A percentile compares a stretch with the other conserved stretches of the same genome.
Conservation (phyloP, 2,888 invertebrate genomes). For the Lasioglossum zephyrum region DNA sequence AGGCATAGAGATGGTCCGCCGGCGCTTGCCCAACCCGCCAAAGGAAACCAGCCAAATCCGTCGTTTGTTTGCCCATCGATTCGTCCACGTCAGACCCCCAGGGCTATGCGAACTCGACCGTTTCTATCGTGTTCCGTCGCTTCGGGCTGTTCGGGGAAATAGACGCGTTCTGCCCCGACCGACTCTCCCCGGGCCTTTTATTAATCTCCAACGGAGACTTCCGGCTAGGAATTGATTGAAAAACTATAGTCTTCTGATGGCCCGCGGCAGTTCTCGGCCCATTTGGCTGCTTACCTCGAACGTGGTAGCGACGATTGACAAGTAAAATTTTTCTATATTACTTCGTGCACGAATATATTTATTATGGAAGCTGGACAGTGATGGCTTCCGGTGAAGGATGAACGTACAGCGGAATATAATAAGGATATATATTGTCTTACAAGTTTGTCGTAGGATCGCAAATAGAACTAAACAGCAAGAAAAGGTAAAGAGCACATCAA, state of each 20-base stretch:
- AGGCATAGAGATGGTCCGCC: slow-evolving; percentile 42
- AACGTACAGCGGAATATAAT: too few relatives aligned
- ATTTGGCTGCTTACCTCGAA: not conserved
- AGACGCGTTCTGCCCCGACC: slow-evolving; percentile 22
- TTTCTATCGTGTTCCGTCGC: slow-evolving; percentile 58
- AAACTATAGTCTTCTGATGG: not conserved
- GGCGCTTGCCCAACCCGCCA: slow-evolving; percentile 49
- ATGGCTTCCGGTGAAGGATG: too few relatives aligned
- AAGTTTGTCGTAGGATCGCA: slow-evolving; percentile 1
- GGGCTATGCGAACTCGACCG: slow-evolving; percentile 54
- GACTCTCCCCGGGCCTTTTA: slow-evolving; percentile 29
- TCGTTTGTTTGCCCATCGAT: slow-evolving; percentile 74
- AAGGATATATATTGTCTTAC: not conserved
- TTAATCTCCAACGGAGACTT: slow-evolving; percentile 17
- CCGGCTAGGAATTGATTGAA: not conserved
- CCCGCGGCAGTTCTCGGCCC: too few relatives aligned
- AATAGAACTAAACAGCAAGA: not conserved
- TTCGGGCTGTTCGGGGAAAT: slow-evolving; percentile 51
- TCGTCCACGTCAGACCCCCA: slow-evolving; percentile 66
- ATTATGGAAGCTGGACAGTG: too few relatives aligned
- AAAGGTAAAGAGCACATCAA: not conserved
- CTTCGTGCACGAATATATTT: too few relatives aligned
- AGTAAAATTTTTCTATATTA: too few relatives aligned
- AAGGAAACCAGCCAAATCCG: slow-evolving; percentile 71
- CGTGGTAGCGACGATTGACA: too few relatives aligned